Conservation (phyloP, 92 coral and sea anemone species). For the Montipora capitata region DNA sequence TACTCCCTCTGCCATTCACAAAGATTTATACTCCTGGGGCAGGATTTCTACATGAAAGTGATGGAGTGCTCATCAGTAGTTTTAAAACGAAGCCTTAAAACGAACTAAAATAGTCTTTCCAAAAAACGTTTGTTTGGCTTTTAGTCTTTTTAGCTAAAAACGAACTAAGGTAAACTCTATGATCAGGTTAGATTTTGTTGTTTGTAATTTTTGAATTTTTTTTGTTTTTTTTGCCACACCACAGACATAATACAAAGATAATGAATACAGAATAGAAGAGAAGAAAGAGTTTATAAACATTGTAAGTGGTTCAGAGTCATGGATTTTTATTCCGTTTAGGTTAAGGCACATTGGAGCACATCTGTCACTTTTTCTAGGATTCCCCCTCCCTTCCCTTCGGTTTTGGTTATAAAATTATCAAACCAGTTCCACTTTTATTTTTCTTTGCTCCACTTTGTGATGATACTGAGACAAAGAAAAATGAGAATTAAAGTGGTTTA, state of each 20-base stretch:
- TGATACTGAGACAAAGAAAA: no score
- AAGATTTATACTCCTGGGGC: not conserved
- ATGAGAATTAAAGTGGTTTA: no score
- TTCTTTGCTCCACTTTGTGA: not conserved
- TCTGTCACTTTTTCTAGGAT: no score
- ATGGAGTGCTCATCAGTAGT: not conserved
- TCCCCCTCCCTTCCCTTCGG: no score
- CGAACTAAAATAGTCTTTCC: slow-evolving; percentile 10
- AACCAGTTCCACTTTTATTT: no score
- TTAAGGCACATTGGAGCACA: no score
- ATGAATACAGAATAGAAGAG: not conserved
- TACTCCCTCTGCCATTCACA: slow-evolving; percentile 25
- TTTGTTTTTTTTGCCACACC: no score
- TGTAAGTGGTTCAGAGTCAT: not conserved
- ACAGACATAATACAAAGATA: not conserved
- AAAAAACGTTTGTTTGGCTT: slow-evolving; percentile 6
- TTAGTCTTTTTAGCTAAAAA: not conserved
- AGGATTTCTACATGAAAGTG: not conserved
- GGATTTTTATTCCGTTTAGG: not conserved
- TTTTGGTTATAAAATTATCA: no score
- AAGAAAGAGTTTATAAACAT: not conserved
- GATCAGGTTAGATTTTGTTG: no score
- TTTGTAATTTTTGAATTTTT: no score
- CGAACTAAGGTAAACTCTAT: no score
- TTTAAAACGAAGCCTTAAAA: slow-evolving; percentile 21